Base-by-base conservation (phyloP, 2,797 vertebrate species). In the Melanogrammus aeglefinus region DNA sequence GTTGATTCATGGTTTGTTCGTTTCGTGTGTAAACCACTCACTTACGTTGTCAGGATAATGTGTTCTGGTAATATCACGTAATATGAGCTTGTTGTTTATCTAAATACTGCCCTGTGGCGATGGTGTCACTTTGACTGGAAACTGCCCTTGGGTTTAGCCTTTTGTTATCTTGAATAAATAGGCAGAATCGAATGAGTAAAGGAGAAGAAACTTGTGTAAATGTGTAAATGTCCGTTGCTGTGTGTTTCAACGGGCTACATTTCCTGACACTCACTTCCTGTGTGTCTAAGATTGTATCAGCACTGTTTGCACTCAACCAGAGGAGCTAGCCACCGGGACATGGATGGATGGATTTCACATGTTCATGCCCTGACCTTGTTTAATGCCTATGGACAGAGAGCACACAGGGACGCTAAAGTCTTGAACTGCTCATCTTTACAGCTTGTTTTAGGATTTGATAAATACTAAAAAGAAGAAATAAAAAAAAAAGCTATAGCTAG, bases 201-300 rank as follows among this genome's bases (percentile, higher is more conserved):
- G 63, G 27, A 27, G 6, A 24, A 27, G n/a, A 27, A 27, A 2
- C n/a, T 27, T n/a, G 1, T 12, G 63, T 66, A 9, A n/a, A n/a
- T n/a, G n/a, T n/a, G n/a, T 27, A 24, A 24, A 63, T 27, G 63
- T 66, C 57, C 7, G 18, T 2, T 21, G 51, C 51, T 57, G 51
- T n/a, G 21, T 57, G 51, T 63, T n/a, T 24, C 57, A 21, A 24
- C 21, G 57, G n/a, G 57, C n/a, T 24, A 12, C 21, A 63, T n/a
- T 63, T 63, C 57, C 21, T 63, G 57, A 63, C 47, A 21, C 63
- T 66, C 63, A 66, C 63, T 66, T 66, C 63, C 63, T 66, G 63
- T 27, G 63, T 66, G 63, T 24, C 63, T 12, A 27, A 66, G 63
- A 66, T 27, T 12, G n/a, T 27, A 66, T 66, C 63, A 12, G 24